phyloP scores from a whole-genome alignment of 2,113 vertebrate species.

The Scalopus aquaticus region DNA sequence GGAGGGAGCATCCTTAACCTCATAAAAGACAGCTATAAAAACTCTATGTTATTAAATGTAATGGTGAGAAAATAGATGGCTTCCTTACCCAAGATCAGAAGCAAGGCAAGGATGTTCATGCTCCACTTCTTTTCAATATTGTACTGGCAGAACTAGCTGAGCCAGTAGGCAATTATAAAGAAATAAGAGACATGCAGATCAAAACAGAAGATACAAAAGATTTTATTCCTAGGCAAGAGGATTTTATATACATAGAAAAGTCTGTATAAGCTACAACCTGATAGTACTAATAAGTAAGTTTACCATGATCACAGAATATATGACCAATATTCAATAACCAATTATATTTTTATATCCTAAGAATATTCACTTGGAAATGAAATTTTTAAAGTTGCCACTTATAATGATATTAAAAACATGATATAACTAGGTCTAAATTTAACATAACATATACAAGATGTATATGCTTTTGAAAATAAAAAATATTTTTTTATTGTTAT shows the following conservation, averaged over 20 bases:
- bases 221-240: background rate
- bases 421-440: background rate
- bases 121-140: background rate
- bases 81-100: background rate
- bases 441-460: background rate
- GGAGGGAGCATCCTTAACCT: background rate
- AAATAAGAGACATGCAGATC: background rate
- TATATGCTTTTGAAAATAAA: background rate
- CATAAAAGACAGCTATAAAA: background rate
- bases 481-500: too few relatives aligned
- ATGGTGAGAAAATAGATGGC: background rate
- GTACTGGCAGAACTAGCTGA: background rate
- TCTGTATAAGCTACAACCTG: background rate
- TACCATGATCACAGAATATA: background rate
- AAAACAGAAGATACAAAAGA: background rate
- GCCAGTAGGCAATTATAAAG: background rate
- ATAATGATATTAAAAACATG: background rate
- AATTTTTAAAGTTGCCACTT: background rate
- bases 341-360: background rate
- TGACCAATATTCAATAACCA: background rate
- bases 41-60: background rate
- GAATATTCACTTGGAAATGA: background rate
- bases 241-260: background rate
- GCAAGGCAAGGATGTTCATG: background rate
- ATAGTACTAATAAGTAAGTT: background rate